These are phyloP conservation scores for Neostethus bicornis DNA, from an alignment of 2,797 vertebrate species.

Conservation along the genomic window DNA sequence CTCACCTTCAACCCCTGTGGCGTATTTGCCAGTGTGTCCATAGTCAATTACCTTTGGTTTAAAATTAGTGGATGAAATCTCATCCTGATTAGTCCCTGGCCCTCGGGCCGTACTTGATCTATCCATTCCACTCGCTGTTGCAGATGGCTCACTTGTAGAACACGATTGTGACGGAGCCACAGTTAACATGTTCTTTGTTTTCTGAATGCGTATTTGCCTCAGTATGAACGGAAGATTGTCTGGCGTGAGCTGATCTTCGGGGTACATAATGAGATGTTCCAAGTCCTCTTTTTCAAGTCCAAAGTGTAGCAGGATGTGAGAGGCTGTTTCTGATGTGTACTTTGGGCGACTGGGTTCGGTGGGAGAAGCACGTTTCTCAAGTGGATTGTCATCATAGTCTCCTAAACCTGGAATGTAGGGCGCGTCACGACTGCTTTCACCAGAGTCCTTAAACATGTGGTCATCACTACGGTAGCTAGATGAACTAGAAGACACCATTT, in stretches of 20 bases:
- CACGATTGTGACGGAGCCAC: constrained; percentile 17
- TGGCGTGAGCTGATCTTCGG: constrained; percentile 92
- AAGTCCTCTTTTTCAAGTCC: constrained; percentile 94
- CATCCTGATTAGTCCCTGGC: neutral
- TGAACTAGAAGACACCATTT: constrained; percentile 28
- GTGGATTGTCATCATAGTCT: constrained; percentile 18
- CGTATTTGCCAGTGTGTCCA: constrained; percentile 89
- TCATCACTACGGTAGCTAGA: constrained; percentile 18
- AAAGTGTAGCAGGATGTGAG: constrained; percentile 91
- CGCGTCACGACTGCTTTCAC: constrained; percentile 19
- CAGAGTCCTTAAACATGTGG: constrained; percentile 5
- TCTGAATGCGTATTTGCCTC: constrained; percentile 88
- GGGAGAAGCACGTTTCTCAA: constrained; percentile 8
- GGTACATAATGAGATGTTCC: constrained; percentile 90
- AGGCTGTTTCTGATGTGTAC: constrained; percentile 89
- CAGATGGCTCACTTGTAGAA: constrained; percentile 13
- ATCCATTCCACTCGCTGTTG: constrained; percentile 22
- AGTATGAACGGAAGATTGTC: constrained; percentile 93
- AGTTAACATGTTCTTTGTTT: constrained; percentile 75
- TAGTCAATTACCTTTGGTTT: constrained; percentile 92
- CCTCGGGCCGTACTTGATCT: constrained; percentile 23
- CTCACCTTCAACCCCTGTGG: constrained; percentile 67
- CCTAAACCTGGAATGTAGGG: constrained; percentile 48
- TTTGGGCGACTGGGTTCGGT: constrained; percentile 64
- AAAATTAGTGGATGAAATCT: constrained; percentile 40